Conservation (phyloP, 2,888 invertebrate species). For the Limnephilus lunatus region DNA sequence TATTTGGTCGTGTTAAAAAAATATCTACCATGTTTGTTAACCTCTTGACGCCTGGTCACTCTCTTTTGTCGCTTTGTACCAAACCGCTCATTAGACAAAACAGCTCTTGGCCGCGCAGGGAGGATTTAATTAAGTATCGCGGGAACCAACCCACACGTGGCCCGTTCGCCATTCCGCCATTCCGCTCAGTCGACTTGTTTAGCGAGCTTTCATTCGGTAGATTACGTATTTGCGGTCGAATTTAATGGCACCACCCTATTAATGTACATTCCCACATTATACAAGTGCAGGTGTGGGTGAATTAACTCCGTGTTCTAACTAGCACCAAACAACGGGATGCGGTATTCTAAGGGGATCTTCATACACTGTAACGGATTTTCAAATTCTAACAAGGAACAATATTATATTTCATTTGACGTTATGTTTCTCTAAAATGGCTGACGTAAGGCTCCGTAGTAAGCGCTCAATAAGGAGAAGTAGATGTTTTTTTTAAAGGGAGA, state of each 20-base stretch:
- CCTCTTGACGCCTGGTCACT: not conserved
- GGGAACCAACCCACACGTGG: not conserved
- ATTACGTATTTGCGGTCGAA: slow-evolving; percentile 23
- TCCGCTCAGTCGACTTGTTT: not conserved
- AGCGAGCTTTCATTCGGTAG: slow-evolving; percentile 16
- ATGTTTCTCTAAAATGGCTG: too few relatives aligned
- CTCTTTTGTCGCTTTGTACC: not conserved
- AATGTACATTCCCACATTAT: not conserved
- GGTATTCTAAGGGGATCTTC: not conserved
- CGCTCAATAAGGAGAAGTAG: too few relatives aligned
- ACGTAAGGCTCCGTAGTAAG: too few relatives aligned
- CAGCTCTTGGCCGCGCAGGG: not conserved
- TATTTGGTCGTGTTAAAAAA: not conserved
- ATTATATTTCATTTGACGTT: not conserved
- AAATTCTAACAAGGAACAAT: not conserved
- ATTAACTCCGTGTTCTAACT: not conserved
- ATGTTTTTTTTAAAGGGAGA: too few relatives aligned
- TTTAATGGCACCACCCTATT: not conserved
- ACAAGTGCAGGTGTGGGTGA: not conserved
- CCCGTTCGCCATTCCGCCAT: not conserved
- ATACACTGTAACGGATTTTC: not conserved
- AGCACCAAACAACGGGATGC: not conserved
- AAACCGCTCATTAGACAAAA: not conserved
- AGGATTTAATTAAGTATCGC: not conserved
- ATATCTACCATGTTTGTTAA: not conserved